Conservation (phyloP, 2,113 vertebrate species). For the Mustela nigripes region DNA sequence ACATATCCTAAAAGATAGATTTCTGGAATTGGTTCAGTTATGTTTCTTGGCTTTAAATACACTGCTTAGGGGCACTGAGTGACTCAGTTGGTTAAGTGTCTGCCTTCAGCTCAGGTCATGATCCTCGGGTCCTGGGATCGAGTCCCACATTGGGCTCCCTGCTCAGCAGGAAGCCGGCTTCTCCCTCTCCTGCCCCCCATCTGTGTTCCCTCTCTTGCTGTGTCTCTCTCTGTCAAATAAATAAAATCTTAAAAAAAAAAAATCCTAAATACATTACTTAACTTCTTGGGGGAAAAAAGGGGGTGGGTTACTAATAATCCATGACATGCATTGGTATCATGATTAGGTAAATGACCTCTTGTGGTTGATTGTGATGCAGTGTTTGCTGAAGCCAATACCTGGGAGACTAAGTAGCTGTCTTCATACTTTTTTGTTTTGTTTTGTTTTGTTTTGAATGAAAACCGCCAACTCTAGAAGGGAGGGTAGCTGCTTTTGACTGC, state of each 20-base stretch:
- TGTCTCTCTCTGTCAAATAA: too few relatives aligned
- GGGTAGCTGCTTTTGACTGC: neutral
- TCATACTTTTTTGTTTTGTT: neutral
- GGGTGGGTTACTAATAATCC: neutral
- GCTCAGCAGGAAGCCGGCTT: too few relatives aligned
- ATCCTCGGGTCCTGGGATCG: too few relatives aligned
- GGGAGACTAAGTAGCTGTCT: neutral
- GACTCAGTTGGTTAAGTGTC: too few relatives aligned
- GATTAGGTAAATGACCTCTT: slow-evolving; percentile 39
- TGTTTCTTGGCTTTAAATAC: slow-evolving; percentile 29
- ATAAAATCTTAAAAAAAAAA: too few relatives aligned
- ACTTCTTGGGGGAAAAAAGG: neutral
- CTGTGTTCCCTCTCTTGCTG: too few relatives aligned
- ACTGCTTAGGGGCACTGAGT: neutral
- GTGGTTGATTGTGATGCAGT: neutral
- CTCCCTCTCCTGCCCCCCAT: too few relatives aligned
- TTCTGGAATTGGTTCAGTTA: slow-evolving; percentile 1
- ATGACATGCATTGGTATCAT: neutral
- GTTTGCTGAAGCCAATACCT: neutral
- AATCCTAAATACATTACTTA: neutral
- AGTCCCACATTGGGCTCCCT: too few relatives aligned
- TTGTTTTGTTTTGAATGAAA: neutral
- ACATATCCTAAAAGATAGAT: neutral
- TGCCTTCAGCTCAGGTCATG: too few relatives aligned
- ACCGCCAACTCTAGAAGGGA: neutral